phyloP scores from a whole-genome alignment of 2,888 invertebrate species.

The Eilema caniola region DNA sequence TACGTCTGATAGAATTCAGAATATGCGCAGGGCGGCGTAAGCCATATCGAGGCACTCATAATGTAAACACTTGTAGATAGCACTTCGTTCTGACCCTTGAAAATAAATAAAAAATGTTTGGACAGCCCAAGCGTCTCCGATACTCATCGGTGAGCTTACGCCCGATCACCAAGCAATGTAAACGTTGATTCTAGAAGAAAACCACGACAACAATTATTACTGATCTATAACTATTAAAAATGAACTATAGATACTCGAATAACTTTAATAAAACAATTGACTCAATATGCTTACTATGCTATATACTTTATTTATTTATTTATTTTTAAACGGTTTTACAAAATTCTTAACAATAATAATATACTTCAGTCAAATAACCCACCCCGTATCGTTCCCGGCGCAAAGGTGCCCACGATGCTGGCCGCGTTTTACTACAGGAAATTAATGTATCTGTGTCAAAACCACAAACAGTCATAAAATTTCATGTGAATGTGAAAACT shows the following conservation, averaged over 20 bases:
- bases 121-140: slow-evolving; percentile 26
- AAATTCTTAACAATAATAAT: too few species aligned
- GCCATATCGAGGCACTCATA: slow-evolving; percentile 5
- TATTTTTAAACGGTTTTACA: too few species aligned
- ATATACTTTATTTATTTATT: too few species aligned
- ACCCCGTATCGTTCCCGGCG: too few species aligned
- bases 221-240: too few species aligned
- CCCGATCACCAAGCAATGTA: neutral
- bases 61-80: slow-evolving; percentile 22
- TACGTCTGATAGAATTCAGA: slow-evolving; percentile 20
- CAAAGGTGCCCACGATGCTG: too few species aligned
- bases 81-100: slow-evolving; percentile 17
- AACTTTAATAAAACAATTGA: too few species aligned
- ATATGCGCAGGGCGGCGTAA: slow-evolving; percentile 24
- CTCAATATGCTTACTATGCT: too few species aligned
- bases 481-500: neutral
- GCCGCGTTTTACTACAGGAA: neutral
- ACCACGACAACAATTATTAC: neutral
- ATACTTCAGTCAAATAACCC: too few species aligned
- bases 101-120: slow-evolving; percentile 42
- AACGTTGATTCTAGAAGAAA: neutral
- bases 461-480: neutral
- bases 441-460: neutral
- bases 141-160: slow-evolving; percentile 2
- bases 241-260: too few species aligned